Conservation (phyloP, 2,888 invertebrate species). For the Mythimna pallens region DNA sequence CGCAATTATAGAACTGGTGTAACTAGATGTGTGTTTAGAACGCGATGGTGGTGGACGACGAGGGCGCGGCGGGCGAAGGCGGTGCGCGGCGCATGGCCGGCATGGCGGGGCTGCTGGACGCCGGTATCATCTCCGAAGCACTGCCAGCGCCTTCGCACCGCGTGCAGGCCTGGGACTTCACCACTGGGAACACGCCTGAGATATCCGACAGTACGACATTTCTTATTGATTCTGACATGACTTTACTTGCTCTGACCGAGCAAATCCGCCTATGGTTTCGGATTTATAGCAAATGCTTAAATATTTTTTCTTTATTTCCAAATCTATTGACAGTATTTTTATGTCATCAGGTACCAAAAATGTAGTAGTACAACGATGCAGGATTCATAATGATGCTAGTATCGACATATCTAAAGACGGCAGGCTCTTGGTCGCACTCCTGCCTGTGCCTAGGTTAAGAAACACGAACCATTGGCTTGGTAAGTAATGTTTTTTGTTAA, state of each 20-base stretch:
- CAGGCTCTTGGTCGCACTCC: slow-evolving; percentile 93
- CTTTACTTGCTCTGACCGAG: background rate
- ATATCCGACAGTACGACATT: slow-evolving; percentile 92
- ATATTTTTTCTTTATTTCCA: background rate
- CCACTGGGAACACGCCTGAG: slow-evolving; percentile 93
- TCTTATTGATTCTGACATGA: background rate
- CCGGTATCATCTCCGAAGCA: slow-evolving; percentile 87
- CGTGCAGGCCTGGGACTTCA: slow-evolving; percentile 96
- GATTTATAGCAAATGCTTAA: background rate
- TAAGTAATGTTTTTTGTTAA: slow-evolving; percentile 74
- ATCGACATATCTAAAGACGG: slow-evolving; percentile 96
- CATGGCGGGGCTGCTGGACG: slow-evolving; percentile 84
- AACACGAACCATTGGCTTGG: slow-evolving; percentile 94
- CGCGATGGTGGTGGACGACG: slow-evolving; percentile 88
- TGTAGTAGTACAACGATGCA: slow-evolving; percentile 94
- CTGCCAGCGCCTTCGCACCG: slow-evolving; percentile 93
- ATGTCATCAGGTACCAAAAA: slow-evolving; percentile 91
- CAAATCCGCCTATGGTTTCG: background rate
- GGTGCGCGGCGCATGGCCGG: slow-evolving; percentile 78
- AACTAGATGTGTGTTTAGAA: slow-evolving; percentile 72
- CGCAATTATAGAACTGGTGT: background rate
- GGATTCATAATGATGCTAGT: slow-evolving; percentile 96
- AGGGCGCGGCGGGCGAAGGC: slow-evolving; percentile 60
- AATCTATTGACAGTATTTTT: slow-evolving; percentile 4
- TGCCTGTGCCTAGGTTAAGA: slow-evolving; percentile 93